Evolutionary conservation across 2,888 invertebrate genomes (phyloP).

Genomic region (Caenorhabditis sulstoni): DNA sequence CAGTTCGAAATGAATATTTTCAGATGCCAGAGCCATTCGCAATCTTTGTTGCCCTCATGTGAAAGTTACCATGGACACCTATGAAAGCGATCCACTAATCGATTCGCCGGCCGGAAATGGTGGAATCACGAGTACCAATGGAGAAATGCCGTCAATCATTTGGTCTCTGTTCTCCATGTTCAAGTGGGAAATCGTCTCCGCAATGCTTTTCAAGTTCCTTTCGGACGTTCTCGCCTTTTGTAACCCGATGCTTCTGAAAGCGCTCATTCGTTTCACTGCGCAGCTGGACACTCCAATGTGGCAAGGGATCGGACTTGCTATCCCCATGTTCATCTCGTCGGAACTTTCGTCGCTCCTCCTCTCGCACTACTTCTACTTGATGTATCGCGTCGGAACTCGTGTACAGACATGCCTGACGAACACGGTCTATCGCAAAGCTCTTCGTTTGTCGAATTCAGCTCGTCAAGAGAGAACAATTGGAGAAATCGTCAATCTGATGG

Average conservation of each 20-base stretch:
- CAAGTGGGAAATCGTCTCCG: conserved; percentile 72
- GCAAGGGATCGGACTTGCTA: conserved; percentile 75
- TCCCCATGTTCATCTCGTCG: conserved; percentile 72
- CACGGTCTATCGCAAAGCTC: conserved; percentile 81
- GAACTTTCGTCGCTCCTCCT: conserved; percentile 69
- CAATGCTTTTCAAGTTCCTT: conserved; percentile 72
- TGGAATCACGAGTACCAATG: no score
- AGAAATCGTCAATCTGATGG: conserved; percentile 83
- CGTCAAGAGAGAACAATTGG: conserved; percentile 82
- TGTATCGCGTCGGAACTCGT: conserved; percentile 73
- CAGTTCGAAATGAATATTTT: no score
- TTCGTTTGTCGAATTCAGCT: conserved; percentile 82
- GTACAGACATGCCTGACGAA: conserved; percentile 75
- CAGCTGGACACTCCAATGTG: conserved; percentile 67
- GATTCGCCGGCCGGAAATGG: no score
- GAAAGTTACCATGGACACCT: no score
- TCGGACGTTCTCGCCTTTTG: conserved; percentile 75
- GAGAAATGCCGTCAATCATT: conserved; percentile 50
- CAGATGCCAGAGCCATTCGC: no score
- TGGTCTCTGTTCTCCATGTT: conserved; percentile 72
- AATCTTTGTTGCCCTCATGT: no score
- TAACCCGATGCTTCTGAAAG: conserved; percentile 75
- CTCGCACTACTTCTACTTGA: conserved; percentile 72
- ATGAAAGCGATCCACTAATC: no score
- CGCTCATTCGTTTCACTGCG: conserved; percentile 62